Evolutionary conservation across 2,797 vertebrate genomes (phyloP).

Genomic region (Psittacula echo): DNA sequence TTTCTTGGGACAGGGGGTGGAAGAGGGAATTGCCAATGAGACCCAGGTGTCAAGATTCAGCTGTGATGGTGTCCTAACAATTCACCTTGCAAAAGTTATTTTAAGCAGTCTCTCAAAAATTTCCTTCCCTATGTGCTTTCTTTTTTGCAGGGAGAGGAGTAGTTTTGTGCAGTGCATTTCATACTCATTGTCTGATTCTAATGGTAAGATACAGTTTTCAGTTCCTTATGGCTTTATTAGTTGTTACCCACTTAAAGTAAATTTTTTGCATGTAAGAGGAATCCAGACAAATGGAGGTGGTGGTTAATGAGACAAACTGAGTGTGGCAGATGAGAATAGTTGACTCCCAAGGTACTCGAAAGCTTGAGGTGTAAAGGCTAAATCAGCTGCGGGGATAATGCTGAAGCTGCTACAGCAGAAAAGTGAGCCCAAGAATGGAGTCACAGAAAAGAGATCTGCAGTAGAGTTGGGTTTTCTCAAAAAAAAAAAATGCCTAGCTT

Average conservation of each 20-base stretch:
- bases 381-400: not conserved
- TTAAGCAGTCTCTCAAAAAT: not conserved
- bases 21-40: not conserved
- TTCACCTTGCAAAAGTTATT: not conserved
- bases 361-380: not conserved
- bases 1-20: not conserved
- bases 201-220: not conserved
- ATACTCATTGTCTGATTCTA: accelerated
- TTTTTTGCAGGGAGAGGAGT: not conserved
- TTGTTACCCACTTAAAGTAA: not conserved
- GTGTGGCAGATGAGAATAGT: accelerated
- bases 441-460: not conserved
- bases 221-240: not conserved
- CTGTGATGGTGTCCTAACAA: not conserved
- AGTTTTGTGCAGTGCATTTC: not conserved
- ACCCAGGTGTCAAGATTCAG: not conserved
- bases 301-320: not conserved
- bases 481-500: not conserved
- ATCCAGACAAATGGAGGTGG: not conserved
- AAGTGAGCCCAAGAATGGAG: not conserved
- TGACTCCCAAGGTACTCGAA: not conserved
- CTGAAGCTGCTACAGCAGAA: not conserved
- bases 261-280: not conserved
- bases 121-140: accelerated
- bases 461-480: not conserved